These are phyloP conservation scores for Cynoglossus semilaevis DNA, from an alignment of 2,113 vertebrate species.

Conservation along the genomic window DNA sequence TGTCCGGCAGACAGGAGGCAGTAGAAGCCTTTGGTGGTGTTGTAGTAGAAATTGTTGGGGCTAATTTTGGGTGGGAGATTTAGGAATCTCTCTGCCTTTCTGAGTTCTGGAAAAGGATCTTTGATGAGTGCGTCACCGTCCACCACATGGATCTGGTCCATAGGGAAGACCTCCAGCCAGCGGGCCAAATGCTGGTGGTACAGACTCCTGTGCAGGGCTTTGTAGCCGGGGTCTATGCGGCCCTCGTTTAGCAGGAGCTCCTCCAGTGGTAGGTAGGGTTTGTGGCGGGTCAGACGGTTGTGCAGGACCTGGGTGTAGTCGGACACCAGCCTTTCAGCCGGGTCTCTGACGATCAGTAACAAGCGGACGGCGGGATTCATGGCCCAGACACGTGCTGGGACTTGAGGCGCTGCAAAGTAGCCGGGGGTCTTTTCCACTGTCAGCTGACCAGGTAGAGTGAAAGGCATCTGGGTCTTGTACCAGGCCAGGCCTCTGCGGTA, in stretches of 20 bases:
- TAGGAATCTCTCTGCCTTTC: slow-evolving; percentile 76
- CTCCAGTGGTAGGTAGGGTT: slow-evolving; percentile 77
- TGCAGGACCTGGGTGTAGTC: slow-evolving; percentile 85
- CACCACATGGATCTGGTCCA: slow-evolving; percentile 79
- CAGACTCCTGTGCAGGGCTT: slow-evolving; percentile 80
- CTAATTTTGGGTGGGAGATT: slow-evolving; percentile 71
- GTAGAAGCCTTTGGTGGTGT: slow-evolving; percentile 82
- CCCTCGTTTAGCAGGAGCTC: slow-evolving; percentile 70
- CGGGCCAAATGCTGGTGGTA: slow-evolving; percentile 75
- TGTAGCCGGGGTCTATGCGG: slow-evolving; percentile 72
- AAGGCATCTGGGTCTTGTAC: slow-evolving; percentile 82
- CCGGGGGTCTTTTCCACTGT: slow-evolving; percentile 83
- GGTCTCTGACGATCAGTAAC: slow-evolving; percentile 80
- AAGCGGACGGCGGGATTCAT: slow-evolving; percentile 75
- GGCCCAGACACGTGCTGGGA: slow-evolving; percentile 67
- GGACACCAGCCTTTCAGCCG: slow-evolving; percentile 78
- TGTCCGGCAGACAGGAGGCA: slow-evolving; percentile 76
- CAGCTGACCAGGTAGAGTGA: slow-evolving; percentile 69
- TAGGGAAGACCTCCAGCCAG: slow-evolving; percentile 78
- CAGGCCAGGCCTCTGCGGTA: slow-evolving; percentile 75
- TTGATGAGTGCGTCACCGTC: slow-evolving; percentile 78
- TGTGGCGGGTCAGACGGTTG: slow-evolving; percentile 76
- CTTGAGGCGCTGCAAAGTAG: slow-evolving; percentile 76
- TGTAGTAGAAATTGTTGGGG: slow-evolving; percentile 81
- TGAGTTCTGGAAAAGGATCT: slow-evolving; percentile 79